These are phyloP conservation scores for Zaprionus africanus DNA, from an alignment of 1,140 invertebrate genomes.

Conservation along the genomic window DNA sequence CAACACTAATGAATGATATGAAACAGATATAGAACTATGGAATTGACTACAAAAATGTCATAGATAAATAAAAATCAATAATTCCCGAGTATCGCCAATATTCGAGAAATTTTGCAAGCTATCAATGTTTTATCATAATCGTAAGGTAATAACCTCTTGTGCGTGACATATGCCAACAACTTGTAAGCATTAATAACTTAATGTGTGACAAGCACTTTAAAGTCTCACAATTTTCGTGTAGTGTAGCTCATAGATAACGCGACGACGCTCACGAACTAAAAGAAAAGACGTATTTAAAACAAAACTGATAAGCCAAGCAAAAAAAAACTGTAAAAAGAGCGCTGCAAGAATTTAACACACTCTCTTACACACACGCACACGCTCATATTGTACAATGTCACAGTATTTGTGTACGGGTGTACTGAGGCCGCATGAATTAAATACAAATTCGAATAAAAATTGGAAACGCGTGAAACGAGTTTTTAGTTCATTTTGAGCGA, in stretches of 20 bases:
- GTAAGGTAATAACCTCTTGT: too few relatives aligned
- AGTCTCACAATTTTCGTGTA: slow-evolving; percentile 6
- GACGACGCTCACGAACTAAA: slow-evolving; percentile 48
- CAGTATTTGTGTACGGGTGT: slow-evolving; percentile 21
- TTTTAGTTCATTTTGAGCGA: slow-evolving; percentile 76
- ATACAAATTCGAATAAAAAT: slow-evolving; percentile 65
- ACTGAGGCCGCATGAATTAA: slow-evolving; percentile 48
- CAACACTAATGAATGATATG: too few relatives aligned
- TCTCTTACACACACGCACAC: slow-evolving; percentile 19
- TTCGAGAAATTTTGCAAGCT: not conserved
- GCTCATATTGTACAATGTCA: not conserved
- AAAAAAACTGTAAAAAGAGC: slow-evolving; percentile 63
- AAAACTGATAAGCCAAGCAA: slow-evolving; percentile 64
- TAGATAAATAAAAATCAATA: too few relatives aligned
- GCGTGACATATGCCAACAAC: too few relatives aligned
- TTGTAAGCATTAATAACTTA: not conserved
- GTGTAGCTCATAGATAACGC: slow-evolving; percentile 55
- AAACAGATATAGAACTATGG: too few relatives aligned
- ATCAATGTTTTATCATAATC: too few relatives aligned
- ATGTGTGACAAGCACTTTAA: not conserved
- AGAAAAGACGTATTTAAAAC: slow-evolving; percentile 78
- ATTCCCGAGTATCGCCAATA: too few relatives aligned
- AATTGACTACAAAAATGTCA: too few relatives aligned
- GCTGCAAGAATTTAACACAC: slow-evolving; percentile 69
- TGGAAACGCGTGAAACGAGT: slow-evolving; percentile 70